phyloP scores from a whole-genome alignment of 2,797 vertebrate species.

The Petrocephalus sullivani region DNA sequence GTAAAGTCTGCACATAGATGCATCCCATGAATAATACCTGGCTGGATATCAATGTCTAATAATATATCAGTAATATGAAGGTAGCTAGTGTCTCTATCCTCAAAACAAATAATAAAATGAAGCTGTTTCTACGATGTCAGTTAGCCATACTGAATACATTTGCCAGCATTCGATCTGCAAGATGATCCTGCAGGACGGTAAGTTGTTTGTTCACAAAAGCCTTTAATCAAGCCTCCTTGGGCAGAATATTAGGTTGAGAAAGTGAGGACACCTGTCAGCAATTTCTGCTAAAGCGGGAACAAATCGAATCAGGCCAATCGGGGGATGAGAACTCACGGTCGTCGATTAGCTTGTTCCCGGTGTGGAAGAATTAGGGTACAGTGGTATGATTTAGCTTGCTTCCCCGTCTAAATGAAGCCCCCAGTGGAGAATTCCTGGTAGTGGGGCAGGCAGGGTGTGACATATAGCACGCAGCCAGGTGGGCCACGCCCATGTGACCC shows the following conservation, averaged over 20 bases:
- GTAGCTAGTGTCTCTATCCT: conserved; percentile 11
- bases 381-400: not conserved
- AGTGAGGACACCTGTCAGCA: conserved; percentile 15
- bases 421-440: not conserved
- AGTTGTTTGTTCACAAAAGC: conserved; percentile 15
- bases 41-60: not conserved
- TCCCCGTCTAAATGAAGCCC: not conserved
- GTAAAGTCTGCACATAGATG: not conserved
- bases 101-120: conserved; percentile 4
- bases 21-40: not conserved
- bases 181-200: not conserved
- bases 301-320: not conserved
- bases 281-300: conserved; percentile 23
- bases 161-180: not conserved
- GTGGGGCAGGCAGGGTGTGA: not conserved
- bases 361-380: not conserved
- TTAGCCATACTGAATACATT: not conserved
- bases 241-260: conserved; percentile 9
- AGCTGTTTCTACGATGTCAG: not conserved
- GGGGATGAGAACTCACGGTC: not conserved
- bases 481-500: not conserved
- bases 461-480: not conserved
- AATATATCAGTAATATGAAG: not conserved
- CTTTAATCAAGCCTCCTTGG: conserved; percentile 11
- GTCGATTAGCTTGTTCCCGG: not conserved